phyloP scores from a whole-genome alignment of 2,113 vertebrate genomes.

The Ceyx cyanopectus region DNA sequence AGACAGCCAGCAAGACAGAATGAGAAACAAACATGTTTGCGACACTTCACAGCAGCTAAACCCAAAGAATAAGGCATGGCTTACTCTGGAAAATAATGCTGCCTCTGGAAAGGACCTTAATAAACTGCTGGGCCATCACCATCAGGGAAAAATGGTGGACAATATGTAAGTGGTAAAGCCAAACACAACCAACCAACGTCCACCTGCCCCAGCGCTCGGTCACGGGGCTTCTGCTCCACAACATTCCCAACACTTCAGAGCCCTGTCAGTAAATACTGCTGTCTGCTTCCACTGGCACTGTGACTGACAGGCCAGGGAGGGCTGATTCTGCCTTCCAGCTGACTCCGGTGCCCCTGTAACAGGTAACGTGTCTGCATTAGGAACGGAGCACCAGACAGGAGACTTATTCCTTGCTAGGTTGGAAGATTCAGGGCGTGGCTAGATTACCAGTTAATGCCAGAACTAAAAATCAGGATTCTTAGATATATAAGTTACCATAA shows the following conservation, averaged over 20 bases:
- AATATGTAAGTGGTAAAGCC: not conserved
- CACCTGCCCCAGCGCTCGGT: not conserved
- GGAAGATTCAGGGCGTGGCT: not conserved
- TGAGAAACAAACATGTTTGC: not conserved
- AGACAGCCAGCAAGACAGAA: not conserved
- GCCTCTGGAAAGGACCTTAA: not conserved
- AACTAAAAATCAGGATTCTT: not conserved
- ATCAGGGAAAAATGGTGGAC: not conserved
- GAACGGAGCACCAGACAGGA: not conserved
- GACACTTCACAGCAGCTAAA: not conserved
- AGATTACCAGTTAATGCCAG: not conserved
- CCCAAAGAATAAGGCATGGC: not conserved
- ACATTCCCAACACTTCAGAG: accelerated
- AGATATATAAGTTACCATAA: not conserved
- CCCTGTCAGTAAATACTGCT: not conserved
- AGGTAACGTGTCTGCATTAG: not conserved
- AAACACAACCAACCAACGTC: not conserved
- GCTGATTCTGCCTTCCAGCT: not conserved
- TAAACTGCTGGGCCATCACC: not conserved
- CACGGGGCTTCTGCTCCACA: not conserved
- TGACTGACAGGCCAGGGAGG: not conserved
- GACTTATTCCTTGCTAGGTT: not conserved
- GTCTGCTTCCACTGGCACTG: not conserved
- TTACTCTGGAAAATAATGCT: not conserved
- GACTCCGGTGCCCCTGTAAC: not conserved